Percentiles rank a stretch among this genome's conserved stretches.
Conservation (phyloP, 2,888 invertebrate genomes). For the Crossocerus cetratus region DNA sequence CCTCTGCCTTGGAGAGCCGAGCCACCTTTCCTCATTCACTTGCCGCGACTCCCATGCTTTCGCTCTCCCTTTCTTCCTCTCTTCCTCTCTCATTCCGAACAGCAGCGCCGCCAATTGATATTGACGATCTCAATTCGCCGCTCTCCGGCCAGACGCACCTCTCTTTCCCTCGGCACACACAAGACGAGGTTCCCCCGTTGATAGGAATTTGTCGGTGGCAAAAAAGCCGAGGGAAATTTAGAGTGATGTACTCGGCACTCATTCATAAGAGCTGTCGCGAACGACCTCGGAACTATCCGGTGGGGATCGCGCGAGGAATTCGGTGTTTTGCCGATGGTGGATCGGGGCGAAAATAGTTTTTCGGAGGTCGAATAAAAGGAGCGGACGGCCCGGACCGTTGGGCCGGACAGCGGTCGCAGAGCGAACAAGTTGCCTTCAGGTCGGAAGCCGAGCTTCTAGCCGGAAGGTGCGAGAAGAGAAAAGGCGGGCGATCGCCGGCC, state of each 20-base stretch:
- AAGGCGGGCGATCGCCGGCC: not conserved
- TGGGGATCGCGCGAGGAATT: too few species aligned
- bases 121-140: constrained; percentile 39
- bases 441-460: not conserved
- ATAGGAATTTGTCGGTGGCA: too few species aligned
- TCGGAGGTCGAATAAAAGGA: not conserved
- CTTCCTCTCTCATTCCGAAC: constrained; percentile 11
- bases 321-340: too few species aligned
- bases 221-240: too few species aligned
- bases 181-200: too few species aligned
- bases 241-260: too few species aligned
- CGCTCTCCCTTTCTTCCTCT: constrained; percentile 24
- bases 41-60: constrained; percentile 8
- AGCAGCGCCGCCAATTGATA: constrained; percentile 33
- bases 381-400: not conserved
- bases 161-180: too few species aligned
- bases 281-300: too few species aligned
- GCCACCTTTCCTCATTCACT: not conserved
- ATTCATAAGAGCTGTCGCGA: too few species aligned
- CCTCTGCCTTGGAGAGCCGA: not conserved
- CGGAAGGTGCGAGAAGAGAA: constrained; percentile 16
- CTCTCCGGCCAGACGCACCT: constrained; percentile 1
- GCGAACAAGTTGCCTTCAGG: not conserved
- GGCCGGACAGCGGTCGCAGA: constrained; percentile 18
- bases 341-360: not conserved